Evolutionary conservation across 1,140 invertebrate species (phyloP), one percentile per base, ranked within the genome.

Genomic region (Arctopsyche grandis): DNA sequence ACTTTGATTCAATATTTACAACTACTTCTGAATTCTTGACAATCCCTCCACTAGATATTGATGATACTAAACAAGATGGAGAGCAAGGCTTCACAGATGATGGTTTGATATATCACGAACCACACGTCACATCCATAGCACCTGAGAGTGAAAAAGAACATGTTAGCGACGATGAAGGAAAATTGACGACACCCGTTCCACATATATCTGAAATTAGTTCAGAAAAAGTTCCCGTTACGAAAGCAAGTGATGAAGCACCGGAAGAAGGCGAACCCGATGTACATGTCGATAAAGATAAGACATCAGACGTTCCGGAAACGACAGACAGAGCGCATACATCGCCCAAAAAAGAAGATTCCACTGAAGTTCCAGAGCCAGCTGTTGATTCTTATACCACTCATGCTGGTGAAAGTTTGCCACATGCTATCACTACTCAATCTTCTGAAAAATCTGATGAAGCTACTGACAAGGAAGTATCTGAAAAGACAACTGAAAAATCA

Each of bases 271-370:
- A 24, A 56, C 19, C 21, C 44, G 46, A 24, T 58, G 58, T 46
- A 60, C 75, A 52, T 76, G 16, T 26, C 56, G 78, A 78, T 10
- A 69, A 76, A 69, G 80, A 77, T 79, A 52, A 12, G 16, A 52
- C 12, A 14, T 16, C 10, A 52, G 48, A 52, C 10, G 48, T 52
- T 52, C 10, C 48, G 4, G 44, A 77, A 66, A 66, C 14, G 21
- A 10, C 60, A 4, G n/a, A 66, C 21, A 66, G n/a, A 19, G 3
- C 60, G 3, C 60, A 21, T 10, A 52, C 48, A 5, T 52, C 48
- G 16, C 48, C 63, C 22, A 66, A 66, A 29, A 12, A 19, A 26
- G 63, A 26, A 9, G 63, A 66, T 52, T 52, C 48, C 10, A 52
- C 48, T 52, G 48, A 52, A 3, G 10, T 16, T 14, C 48, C 48